Evolutionary conservation across 2,113 vertebrate genomes (phyloP).

Genomic region (Chloropsis hardwickii): DNA sequence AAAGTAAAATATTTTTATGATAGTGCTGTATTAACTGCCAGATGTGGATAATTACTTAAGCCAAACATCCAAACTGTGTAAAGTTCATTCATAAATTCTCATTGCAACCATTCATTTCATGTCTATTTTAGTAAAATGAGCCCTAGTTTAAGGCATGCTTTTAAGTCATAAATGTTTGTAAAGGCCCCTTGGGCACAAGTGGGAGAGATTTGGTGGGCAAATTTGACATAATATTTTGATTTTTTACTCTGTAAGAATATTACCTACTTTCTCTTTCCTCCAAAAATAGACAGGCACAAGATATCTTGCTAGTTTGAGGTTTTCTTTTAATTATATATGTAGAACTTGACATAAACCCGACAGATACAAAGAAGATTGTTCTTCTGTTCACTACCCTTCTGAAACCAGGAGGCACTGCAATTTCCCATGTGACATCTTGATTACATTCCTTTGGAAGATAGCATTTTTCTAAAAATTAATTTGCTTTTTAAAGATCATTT

Average conservation of each 20-base stretch:
- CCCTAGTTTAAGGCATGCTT: neutral
- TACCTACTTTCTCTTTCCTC: neutral
- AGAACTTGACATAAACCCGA: neutral
- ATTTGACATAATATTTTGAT: neutral
- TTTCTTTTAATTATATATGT: neutral
- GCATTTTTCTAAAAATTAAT: slow-evolving; percentile 47
- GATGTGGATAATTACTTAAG: neutral
- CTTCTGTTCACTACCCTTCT: neutral
- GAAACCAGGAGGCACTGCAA: neutral
- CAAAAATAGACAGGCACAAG: neutral
- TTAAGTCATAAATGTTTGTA: neutral
- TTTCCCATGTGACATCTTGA: neutral
- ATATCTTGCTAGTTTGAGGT: neutral
- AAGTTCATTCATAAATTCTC: neutral
- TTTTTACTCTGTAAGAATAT: neutral
- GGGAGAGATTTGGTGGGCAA: neutral
- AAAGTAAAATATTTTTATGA: neutral
- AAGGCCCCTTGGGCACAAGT: neutral
- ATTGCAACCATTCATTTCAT: neutral
- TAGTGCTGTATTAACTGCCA: neutral
- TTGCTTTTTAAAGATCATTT: slow-evolving; percentile 49
- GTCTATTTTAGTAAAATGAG: neutral
- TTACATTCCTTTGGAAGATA: neutral
- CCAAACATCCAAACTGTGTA: neutral
- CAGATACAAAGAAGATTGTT: neutral